A percentile compares a stretch with the other conserved stretches of the same genome.
Evolutionary conservation across 2,888 invertebrate species (phyloP).

Genomic region (Mactromeris polynyma): DNA sequence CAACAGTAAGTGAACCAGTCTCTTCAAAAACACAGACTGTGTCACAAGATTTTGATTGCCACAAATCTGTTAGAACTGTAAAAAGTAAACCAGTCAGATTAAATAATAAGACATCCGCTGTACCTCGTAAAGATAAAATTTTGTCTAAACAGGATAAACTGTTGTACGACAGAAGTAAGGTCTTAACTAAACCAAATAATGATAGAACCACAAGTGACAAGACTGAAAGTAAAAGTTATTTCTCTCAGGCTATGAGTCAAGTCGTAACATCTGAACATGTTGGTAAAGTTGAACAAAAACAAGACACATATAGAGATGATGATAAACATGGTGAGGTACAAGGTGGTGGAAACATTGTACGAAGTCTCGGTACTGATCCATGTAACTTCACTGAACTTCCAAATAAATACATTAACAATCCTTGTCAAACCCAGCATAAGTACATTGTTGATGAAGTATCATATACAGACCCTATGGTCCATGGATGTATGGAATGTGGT

Average conservation of each 20-base stretch:
- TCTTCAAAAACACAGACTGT: not conserved
- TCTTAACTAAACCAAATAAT: not conserved
- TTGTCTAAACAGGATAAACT: not conserved
- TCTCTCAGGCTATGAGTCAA: not conserved
- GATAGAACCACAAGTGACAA: not conserved
- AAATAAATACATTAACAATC: not conserved
- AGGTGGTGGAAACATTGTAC: not conserved
- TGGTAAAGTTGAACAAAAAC: not conserved
- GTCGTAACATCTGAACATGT: not conserved
- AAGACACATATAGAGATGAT: not conserved
- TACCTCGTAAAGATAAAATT: not conserved
- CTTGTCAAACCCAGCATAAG: not conserved
- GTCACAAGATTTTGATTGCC: not conserved
- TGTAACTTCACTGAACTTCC: not conserved
- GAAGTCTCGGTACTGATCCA: not conserved
- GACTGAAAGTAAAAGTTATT: not conserved
- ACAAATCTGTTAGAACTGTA: not conserved
- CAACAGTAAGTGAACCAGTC: constrained; percentile 69
- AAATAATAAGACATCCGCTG: not conserved
- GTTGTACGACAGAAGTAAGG: not conserved
- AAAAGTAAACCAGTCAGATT: not conserved
- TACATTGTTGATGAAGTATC: not conserved
- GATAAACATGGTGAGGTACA: not conserved
- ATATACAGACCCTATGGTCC: not conserved
- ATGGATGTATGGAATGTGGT: constrained; percentile 55